Conservation (phyloP, 1,140 invertebrate species). For the Drepana arcuata region DNA sequence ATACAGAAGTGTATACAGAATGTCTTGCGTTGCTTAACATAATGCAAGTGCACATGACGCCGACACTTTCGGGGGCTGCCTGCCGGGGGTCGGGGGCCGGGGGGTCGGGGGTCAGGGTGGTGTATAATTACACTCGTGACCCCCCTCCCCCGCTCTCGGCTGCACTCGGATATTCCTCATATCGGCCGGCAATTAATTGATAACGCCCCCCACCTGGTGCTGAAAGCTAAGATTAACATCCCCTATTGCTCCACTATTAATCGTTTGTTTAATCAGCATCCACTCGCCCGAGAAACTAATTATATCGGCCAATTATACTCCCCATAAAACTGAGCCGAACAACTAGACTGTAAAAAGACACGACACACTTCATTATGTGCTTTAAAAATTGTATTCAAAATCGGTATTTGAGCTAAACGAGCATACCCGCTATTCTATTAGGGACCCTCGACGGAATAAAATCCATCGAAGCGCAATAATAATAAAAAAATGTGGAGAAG, state of each 20-base stretch:
- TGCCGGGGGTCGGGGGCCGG: slow-evolving; percentile 1
- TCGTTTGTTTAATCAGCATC: slow-evolving; percentile 46
- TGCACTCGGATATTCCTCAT: slow-evolving; percentile 27
- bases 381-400: slow-evolving; percentile 70
- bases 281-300: slow-evolving; percentile 37
- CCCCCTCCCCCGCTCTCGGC: slow-evolving; percentile 12
- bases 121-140: slow-evolving; percentile 18
- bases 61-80: too few relatives aligned
- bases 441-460: slow-evolving; percentile 48
- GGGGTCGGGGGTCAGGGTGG: not conserved
- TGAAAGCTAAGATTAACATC: slow-evolving; percentile 54
- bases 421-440: slow-evolving; percentile 49
- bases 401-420: slow-evolving; percentile 36
- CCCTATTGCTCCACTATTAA: slow-evolving; percentile 41
- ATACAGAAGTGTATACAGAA: too few relatives aligned
- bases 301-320: not conserved
- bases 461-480: slow-evolving; percentile 70
- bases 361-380: slow-evolving; percentile 58
- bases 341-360: slow-evolving; percentile 21
- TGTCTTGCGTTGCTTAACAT: too few relatives aligned
- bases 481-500: slow-evolving; percentile 70
- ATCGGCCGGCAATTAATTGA: slow-evolving; percentile 34
- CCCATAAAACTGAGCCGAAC: not conserved
- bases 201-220: slow-evolving; percentile 42
- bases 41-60: slow-evolving; percentile 31